Evolutionary conservation across 64 coral and sea anemone species (phyloP), one percentile per base, ranked within the genome.

Genomic region (Stichodactyla mertensii): DNA sequence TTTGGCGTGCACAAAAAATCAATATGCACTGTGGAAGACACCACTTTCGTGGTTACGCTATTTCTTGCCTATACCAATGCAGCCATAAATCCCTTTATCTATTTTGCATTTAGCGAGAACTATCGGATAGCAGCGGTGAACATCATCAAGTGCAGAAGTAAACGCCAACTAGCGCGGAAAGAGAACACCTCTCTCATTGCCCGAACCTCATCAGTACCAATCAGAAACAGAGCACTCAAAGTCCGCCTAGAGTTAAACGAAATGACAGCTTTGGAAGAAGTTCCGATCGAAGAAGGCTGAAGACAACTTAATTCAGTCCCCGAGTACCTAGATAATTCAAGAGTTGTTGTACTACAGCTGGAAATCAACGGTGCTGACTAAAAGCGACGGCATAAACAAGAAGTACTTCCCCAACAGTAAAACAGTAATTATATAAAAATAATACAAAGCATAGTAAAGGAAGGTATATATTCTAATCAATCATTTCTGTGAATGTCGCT

Each of bases 31-130:
- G 20, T 0, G 8, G 24, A 61, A 62, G n/a, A 85, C 27, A 57
- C 52, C 0, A 16, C 23, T 52, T 6, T 82, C 10, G 55, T 64
- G n/a, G 60, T 85, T 18, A 64, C 52, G 11, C 56, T 85, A 26
- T 61, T 56, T 18, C 53, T 85, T 20, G 83, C 83, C 10, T 85
- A 85, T 62, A 58, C 83, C 10, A 85, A 85, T 24, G 83, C 83
- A 26, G 83, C 83, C 4, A 55, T 85, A 12, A 85, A 85, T 31
- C 83, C 83, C 10, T 85, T 85, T 14, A 57, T 85, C 45, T 85
- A 85, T 85, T 85, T 85, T 52, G 60, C 60, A 11, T 60, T 85
- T 7, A 85, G 83, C n/a, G 55, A 85, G 24, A 85, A 85, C 60
- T 61, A 61, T 19, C 16, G 83, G 7, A 16, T 20, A 1, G 83